phyloP scores from a whole-genome alignment of 2,888 invertebrate species.

The Cephus pygmeus region DNA sequence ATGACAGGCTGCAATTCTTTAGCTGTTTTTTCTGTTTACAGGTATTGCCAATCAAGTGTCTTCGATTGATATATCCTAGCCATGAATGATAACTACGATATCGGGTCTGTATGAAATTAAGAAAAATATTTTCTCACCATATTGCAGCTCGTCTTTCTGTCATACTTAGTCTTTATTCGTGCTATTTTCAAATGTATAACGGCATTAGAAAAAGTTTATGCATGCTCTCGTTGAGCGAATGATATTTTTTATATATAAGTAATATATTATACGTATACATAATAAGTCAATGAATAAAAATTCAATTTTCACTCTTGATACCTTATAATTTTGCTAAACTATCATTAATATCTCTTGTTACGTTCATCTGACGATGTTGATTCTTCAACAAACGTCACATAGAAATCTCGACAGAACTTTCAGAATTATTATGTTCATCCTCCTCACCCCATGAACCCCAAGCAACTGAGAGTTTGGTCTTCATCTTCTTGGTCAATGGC shows the following conservation, averaged over 20 bases:
- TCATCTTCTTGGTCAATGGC: slow-evolving; percentile 85
- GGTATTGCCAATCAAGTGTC: slow-evolving; percentile 78
- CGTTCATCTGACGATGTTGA: background rate
- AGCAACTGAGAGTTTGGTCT: slow-evolving; percentile 74
- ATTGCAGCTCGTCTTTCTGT: background rate
- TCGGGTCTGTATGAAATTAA: slow-evolving; percentile 11
- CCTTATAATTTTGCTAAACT: background rate
- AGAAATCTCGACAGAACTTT: slow-evolving; percentile 48
- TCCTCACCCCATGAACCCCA: slow-evolving; percentile 71
- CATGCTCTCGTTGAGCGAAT: background rate
- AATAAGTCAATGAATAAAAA: background rate
- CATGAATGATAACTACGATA: slow-evolving; percentile 5
- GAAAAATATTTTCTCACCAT: background rate
- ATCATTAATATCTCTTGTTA: background rate
- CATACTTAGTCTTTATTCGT: background rate
- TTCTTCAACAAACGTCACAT: slow-evolving; percentile 28
- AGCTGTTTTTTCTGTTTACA: slow-evolving; percentile 39
- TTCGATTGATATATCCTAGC: slow-evolving; percentile 67
- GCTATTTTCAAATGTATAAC: background rate
- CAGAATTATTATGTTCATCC: slow-evolving; percentile 45
- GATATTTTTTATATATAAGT: background rate
- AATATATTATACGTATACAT: background rate
- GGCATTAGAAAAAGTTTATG: background rate
- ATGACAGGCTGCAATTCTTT: background rate
- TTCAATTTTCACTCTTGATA: background rate